Conservation (phyloP, 2,888 invertebrate species). For the Monochamus alternatus region DNA sequence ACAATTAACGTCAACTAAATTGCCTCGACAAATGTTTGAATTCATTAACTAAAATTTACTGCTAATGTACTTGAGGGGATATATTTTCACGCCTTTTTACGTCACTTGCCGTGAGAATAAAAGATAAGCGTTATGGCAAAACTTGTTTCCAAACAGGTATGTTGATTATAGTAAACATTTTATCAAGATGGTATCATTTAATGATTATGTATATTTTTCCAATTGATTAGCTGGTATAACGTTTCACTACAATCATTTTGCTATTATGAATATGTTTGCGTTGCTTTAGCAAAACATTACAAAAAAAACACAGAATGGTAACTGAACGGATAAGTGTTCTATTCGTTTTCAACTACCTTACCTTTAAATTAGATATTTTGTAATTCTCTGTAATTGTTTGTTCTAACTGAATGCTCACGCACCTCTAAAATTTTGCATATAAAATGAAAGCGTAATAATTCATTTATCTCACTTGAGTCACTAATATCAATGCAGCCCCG, state of each 20-base stretch:
- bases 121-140: neutral
- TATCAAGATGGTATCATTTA: no score
- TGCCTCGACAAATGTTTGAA: neutral
- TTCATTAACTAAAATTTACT: neutral
- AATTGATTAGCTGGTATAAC: no score
- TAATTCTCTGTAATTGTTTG: neutral
- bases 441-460: conserved; percentile 11
- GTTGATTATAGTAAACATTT: no score
- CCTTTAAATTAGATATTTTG: no score
- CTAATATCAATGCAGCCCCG: neutral
- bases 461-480: conserved; percentile 1
- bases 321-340: no score
- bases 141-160: neutral
- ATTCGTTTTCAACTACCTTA: no score
- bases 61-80: neutral
- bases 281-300: no score
- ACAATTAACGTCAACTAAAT: neutral
- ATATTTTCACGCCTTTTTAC: neutral
- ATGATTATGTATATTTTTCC: no score
- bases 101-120: neutral
- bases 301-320: no score
- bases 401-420: neutral
- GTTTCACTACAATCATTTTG: no score
- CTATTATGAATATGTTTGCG: no score
- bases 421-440: neutral